Conservation (phyloP, 2,797 vertebrate species). For the Sebastes jordani region DNA sequence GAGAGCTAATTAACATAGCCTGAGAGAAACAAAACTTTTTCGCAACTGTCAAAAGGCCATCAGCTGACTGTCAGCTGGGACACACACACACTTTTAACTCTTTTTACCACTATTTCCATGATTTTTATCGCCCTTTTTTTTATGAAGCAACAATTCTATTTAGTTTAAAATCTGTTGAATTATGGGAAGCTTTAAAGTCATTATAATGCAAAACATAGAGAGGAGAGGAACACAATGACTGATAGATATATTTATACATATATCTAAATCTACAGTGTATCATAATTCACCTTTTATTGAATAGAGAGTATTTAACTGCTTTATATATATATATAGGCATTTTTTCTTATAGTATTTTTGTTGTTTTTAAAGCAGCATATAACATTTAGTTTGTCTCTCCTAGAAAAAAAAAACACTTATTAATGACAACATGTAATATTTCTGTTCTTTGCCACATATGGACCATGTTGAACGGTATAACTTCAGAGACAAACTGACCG, state of each 20-base stretch:
- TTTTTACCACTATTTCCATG: background rate
- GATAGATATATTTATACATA: background rate
- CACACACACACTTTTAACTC: constrained; percentile 68
- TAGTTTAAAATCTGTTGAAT: background rate
- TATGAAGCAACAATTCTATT: background rate
- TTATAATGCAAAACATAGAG: background rate
- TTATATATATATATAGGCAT: background rate
- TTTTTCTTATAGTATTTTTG: background rate
- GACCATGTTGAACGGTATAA: background rate
- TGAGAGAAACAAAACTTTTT: constrained; percentile 91
- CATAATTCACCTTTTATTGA: background rate
- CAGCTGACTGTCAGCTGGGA: constrained; percentile 97
- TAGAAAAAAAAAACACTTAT: background rate
- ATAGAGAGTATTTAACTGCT: background rate
- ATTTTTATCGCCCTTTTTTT: background rate
- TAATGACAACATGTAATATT: background rate
- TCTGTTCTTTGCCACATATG: background rate
- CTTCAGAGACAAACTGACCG: background rate
- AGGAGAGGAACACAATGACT: background rate
- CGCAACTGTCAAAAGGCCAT: constrained; percentile 87
- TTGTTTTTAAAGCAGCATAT: background rate
- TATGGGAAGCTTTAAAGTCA: background rate
- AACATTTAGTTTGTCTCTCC: background rate
- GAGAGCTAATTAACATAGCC: constrained; percentile 89
- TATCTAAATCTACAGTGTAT: background rate